phyloP scores from a whole-genome alignment of 2,888 invertebrate genomes.

The Cheilosia vulpina region DNA sequence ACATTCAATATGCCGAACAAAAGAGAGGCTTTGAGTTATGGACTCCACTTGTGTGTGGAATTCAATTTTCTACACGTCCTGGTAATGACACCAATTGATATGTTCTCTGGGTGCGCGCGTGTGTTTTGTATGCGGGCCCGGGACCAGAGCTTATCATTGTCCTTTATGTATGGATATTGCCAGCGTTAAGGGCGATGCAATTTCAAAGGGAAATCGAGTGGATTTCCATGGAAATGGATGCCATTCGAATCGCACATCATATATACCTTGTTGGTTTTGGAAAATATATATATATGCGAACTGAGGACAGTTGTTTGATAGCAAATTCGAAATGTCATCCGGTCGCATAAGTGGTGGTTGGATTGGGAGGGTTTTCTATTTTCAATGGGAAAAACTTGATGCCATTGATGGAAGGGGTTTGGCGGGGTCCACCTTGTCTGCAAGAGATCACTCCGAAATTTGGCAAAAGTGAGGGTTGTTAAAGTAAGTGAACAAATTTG shows the following conservation, averaged over 20 bases:
- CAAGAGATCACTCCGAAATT: too few species aligned
- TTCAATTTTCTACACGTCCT: conserved; percentile 70
- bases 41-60: conserved; percentile 60
- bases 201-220: conserved; percentile 29
- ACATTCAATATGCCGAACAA: conserved; percentile 57
- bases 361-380: too few species aligned
- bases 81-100: conserved; percentile 69
- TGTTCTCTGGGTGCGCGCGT: conserved; percentile 11
- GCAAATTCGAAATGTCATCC: too few species aligned
- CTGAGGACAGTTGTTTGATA: too few species aligned
- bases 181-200: conserved; percentile 28
- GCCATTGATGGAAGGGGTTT: too few species aligned
- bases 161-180: not conserved
- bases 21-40: conserved; percentile 66
- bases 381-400: too few species aligned
- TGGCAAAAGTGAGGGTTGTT: too few species aligned
- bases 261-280: not conserved
- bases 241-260: conserved; percentile 6
- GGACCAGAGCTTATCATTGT: conserved; percentile 8
- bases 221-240: conserved; percentile 26
- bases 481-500: too few species aligned
- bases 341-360: too few species aligned
- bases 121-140: not conserved
- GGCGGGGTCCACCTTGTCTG: too few species aligned
- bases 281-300: too few species aligned